These are phyloP conservation scores for Poeciliopsis gracilis DNA, from an alignment of 2,797 vertebrate species.

Conservation along the genomic window DNA sequence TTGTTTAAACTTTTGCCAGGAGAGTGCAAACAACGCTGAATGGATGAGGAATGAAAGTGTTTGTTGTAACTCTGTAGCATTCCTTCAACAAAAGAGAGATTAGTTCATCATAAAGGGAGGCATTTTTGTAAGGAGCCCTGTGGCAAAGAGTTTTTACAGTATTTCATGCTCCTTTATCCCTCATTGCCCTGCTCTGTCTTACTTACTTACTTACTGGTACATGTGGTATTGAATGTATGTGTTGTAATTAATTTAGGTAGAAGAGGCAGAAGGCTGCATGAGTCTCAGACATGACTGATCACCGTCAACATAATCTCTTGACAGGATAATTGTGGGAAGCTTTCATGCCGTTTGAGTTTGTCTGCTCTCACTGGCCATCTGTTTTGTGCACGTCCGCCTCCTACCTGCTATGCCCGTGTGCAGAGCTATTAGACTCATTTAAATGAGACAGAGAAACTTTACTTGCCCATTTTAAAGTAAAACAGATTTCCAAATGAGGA, in stretches of 20 bases:
- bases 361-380: constrained; percentile 76
- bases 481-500: constrained; percentile 8
- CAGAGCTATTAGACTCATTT: constrained; percentile 26
- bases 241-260: constrained; percentile 45
- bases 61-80: constrained; percentile 73
- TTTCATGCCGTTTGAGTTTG: constrained; percentile 77
- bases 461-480: constrained; percentile 9
- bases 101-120: constrained; percentile 66
- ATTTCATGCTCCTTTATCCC: constrained; percentile 66
- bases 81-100: constrained; percentile 80
- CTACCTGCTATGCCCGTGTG: constrained; percentile 40
- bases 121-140: constrained; percentile 65
- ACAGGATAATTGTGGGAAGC: constrained; percentile 77
- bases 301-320: constrained; percentile 72
- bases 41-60: constrained; percentile 75
- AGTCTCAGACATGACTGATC: constrained; percentile 64
- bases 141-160: constrained; percentile 69
- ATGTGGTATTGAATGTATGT: constrained; percentile 40
- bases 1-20: constrained; percentile 67
- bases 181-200: constrained; percentile 41
- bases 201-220: constrained; percentile 29
- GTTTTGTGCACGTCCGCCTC: constrained; percentile 52
- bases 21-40: constrained; percentile 64
- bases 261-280: constrained; percentile 59
- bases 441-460: constrained; percentile 10